Evolutionary conservation across 2,113 vertebrate species (phyloP).

Genomic region (Rhombomys opimus): DNA sequence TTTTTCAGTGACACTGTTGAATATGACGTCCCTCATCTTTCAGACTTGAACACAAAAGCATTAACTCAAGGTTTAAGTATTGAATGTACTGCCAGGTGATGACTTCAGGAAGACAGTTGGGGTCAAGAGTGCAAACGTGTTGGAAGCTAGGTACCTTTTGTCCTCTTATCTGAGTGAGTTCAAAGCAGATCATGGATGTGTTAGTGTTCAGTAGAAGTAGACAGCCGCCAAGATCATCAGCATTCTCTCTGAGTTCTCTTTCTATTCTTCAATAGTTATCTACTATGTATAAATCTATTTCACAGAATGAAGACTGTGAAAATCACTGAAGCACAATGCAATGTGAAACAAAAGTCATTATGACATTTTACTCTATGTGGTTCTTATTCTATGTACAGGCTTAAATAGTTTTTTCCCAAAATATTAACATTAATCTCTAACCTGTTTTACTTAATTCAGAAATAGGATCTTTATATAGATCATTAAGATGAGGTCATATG

Average conservation of each 20-base stretch:
- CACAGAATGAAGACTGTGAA: background rate
- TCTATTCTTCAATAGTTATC: background rate
- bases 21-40: background rate
- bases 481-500: background rate
- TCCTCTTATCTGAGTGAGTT: background rate
- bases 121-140: background rate
- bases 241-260: background rate
- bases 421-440: background rate
- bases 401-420: background rate
- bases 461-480: background rate
- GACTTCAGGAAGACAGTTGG: background rate
- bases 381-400: background rate
- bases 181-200: no score
- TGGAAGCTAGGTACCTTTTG: background rate
- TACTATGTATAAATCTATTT: background rate
- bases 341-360: background rate
- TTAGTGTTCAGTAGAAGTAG: rapidly evolving
- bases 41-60: background rate
- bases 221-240: background rate
- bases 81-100: background rate
- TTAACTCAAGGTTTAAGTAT: background rate
- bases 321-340: background rate
- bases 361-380: background rate
- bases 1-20: background rate
- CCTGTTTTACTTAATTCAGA: background rate